phyloP scores from a whole-genome alignment of 2,888 invertebrate genomes.

The Loripinus fragilis region DNA sequence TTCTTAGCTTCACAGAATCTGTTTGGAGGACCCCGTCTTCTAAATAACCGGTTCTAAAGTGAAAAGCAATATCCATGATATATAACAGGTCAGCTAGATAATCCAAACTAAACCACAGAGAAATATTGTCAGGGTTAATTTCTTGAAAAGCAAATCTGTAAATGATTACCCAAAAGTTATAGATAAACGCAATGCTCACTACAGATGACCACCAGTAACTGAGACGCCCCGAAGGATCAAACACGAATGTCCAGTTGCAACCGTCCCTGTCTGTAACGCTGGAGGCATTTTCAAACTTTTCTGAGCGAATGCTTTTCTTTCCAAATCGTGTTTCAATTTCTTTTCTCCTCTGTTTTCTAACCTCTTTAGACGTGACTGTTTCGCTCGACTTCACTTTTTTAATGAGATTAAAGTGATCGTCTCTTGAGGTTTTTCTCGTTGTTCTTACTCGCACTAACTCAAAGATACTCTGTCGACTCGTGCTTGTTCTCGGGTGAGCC shows the following conservation, averaged over 20 bases:
- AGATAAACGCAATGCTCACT: slow-evolving; percentile 82
- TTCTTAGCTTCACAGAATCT: slow-evolving; percentile 94
- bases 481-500: slow-evolving; percentile 81
- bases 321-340: slow-evolving; percentile 84
- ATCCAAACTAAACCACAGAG: slow-evolving; percentile 98
- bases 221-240: slow-evolving; percentile 98
- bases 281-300: slow-evolving; percentile 80
- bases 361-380: slow-evolving; percentile 87
- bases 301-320: slow-evolving; percentile 75
- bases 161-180: slow-evolving; percentile 88
- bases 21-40: slow-evolving; percentile 99
- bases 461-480: slow-evolving; percentile 87
- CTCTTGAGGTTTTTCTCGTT: slow-evolving; percentile 88
- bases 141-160: slow-evolving; percentile 99
- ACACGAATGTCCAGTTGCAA: slow-evolving; percentile 91
- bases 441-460: slow-evolving; percentile 91
- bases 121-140: slow-evolving; percentile 92
- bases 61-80: slow-evolving; percentile 97
- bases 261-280: slow-evolving; percentile 87
- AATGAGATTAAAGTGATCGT: slow-evolving; percentile 85
- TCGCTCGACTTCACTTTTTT: slow-evolving; percentile 86
- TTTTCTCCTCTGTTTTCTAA: slow-evolving; percentile 82
- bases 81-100: slow-evolving; percentile 98
- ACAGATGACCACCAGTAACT: slow-evolving; percentile 84
- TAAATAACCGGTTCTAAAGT: slow-evolving; percentile 98